Evolutionary conservation across 1,140 invertebrate species (phyloP), one percentile per base, ranked within the genome.

Genomic region (Lepidurus packardi): DNA sequence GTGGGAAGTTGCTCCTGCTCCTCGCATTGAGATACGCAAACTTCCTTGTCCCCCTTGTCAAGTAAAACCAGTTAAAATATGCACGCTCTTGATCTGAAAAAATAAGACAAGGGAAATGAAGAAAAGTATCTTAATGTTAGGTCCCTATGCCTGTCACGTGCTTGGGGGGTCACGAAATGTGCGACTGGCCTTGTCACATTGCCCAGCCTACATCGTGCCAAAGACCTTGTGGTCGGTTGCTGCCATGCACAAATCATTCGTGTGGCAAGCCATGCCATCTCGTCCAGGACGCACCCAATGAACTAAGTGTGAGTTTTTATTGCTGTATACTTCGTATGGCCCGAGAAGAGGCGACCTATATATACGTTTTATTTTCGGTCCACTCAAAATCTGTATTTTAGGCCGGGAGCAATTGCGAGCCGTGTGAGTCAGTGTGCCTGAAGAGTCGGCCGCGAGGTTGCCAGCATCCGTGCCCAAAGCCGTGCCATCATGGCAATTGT

Each of bases 141-240:
- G 88, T 91, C 8, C 90, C 89, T 3, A 88, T 96, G 0, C 85
- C 88, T 74, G 88, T 94, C 0, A 89, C 89, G 4, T 97, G 95
- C 85, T 88, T 93, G 79, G 94, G 95, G 1, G 89, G 89, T 47
- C 95, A 97, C 84, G 94, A 96, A 86, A 90, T 89, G 7, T 85
- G 86, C n/a, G 84, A 89, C 16, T 90, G 91, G 86, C 90, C 92
- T 1, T 98, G 95, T 84, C 88, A 90, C 82, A 86, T 88, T 80
- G 90, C 93, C 1, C 87, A 85, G 76, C 87, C 91, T 0, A 87
- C 87, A 21, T 92, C 92, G 13, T 98, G 95, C 85, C 88, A 90
- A 2, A 87, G 92, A 74, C 83, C 85, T 42, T 96, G 94, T 87
- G 91, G 91, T 0, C 86, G 88, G 79, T 73, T 83, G 9, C 85